Base-by-base conservation (phyloP, 2,888 invertebrate genomes). In the Palloptera scutellata region DNA sequence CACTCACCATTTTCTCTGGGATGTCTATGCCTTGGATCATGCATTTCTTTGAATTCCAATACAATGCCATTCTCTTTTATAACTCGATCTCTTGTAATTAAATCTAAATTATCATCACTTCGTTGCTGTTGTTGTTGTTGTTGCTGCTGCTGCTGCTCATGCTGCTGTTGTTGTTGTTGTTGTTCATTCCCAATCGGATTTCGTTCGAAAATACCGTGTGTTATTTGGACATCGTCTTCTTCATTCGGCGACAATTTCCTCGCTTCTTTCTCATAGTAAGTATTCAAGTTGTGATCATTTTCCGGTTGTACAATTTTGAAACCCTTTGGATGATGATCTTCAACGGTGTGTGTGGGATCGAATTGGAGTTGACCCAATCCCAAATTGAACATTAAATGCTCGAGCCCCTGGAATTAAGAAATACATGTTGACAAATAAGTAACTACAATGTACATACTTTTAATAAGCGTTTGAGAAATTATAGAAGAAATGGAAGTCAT, bases 331-430 rank as follows among this genome's bases (percentile, higher is more conserved):
- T 80, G 79, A 67, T 85, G 85, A 65, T 84, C 77, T 5, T 82
- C 83, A 41, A 85, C 77, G 1, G 84, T 83, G 64, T 85, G 85
- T 1, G 74, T 75, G 13, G 81, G 80, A 13, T 80, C 79, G 66
- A 91, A 90, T 73, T 89, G 87, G 9, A 88, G 84, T 12, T 88
- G 88, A 0, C 90, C 91, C n/a, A 91, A 84, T 0, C 91, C 91
- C 19, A 91, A 81, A 75, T 87, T 91, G 75, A 88, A 88, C 82
- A 91, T 84, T 58, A 91, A 83, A 76, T 91, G 91, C 81, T 91
- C 91, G 73, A 91, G 89, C 12, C 91, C 91, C 90, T 90, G 85
- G 1, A 69, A 69, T 30, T 40, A 15, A 48, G 10, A 11, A 11
- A 30, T 30, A 30, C n/a, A n/a, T n/a, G n/a, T n/a, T n/a, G n/a